phyloP scores from a whole-genome alignment of 2,113 vertebrate genomes.

The Fregata magnificens region DNA sequence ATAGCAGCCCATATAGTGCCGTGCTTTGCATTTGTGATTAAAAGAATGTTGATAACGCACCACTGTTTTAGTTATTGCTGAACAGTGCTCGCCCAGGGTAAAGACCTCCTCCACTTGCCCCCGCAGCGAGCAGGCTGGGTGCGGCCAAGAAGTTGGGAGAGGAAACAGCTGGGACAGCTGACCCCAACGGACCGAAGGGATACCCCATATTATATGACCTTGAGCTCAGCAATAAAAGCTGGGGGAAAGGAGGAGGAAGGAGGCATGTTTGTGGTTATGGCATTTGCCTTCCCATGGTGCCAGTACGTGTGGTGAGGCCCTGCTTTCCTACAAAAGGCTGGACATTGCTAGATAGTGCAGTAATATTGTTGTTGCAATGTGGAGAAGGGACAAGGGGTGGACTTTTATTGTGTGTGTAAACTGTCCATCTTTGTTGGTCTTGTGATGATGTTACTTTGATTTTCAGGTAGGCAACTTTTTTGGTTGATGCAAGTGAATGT shows the following conservation, averaged over 20 bases:
- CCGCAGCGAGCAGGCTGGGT: not conserved
- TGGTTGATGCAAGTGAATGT: not conserved
- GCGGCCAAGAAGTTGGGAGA: not conserved
- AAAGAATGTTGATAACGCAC: not conserved
- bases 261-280: not conserved
- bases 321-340: not conserved
- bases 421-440: not conserved
- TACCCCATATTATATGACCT: accelerated
- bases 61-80: not conserved
- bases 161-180: not conserved
- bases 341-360: not conserved
- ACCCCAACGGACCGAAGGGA: accelerated
- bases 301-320: not conserved
- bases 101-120: not conserved
- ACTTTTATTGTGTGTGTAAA: not conserved
- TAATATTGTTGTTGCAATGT: not conserved
- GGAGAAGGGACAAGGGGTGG: not conserved
- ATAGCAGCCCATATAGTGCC: accelerated
- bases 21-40: not conserved
- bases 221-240: not conserved
- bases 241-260: not conserved
- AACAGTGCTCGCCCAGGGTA: not conserved
- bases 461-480: not conserved
- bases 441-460: not conserved
- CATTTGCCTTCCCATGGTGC: not conserved